These are phyloP conservation scores for Dicerorhinus sumatrensis DNA, from an alignment of 2,113 vertebrate genomes.

Conservation along the genomic window DNA sequence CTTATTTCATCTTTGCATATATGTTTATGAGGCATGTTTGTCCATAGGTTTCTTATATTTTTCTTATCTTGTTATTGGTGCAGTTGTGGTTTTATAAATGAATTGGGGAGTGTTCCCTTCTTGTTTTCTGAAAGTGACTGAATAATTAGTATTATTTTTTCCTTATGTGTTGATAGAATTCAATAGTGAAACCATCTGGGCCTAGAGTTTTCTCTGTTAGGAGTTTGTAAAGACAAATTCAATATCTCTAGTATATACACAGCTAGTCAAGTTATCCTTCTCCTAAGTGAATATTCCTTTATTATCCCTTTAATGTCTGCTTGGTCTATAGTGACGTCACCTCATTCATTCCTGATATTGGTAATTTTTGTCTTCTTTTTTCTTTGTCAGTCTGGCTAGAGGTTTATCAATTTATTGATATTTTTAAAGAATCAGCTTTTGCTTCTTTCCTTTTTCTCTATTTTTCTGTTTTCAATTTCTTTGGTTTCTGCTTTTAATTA, in stretches of 20 bases:
- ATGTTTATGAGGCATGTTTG: background rate
- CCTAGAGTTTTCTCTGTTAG: background rate
- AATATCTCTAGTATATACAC: background rate
- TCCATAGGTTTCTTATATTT: background rate
- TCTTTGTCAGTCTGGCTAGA: background rate
- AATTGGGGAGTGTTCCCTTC: background rate
- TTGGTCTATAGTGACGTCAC: background rate
- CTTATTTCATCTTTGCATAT: slow-evolving; percentile 2
- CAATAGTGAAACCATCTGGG: background rate
- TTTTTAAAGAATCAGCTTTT: background rate
- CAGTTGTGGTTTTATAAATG: background rate
- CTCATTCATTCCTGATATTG: background rate
- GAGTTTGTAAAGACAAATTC: background rate
- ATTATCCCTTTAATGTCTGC: background rate
- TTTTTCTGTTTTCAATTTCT: background rate
- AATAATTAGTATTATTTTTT: background rate
- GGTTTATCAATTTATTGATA: background rate
- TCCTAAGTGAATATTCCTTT: background rate
- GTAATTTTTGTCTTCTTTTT: background rate
- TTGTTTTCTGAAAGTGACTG: slow-evolving; percentile 21
- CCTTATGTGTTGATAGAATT: background rate
- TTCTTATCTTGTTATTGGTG: background rate
- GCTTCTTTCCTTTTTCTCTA: background rate
- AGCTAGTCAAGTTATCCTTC: background rate
- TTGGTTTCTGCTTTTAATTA: background rate